Evolutionary conservation across 2,888 invertebrate genomes (phyloP).

Genomic region (Drosophila putrida): DNA sequence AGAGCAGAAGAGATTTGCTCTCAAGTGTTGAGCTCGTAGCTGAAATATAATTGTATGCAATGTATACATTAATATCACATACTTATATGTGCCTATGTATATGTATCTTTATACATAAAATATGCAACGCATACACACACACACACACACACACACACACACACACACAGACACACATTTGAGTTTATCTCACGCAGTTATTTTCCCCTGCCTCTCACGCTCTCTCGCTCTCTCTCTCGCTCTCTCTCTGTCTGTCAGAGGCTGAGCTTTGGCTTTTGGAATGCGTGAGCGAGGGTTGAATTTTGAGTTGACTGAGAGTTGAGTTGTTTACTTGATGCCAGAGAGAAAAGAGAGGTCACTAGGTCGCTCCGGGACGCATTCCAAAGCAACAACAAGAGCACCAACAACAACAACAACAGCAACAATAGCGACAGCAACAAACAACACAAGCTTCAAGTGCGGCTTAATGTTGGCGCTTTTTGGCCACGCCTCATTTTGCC

Average conservation of each 20-base stretch:
- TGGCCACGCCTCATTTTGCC: slow-evolving; percentile 67
- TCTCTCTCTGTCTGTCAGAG: slow-evolving; percentile 18
- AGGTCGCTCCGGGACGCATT: slow-evolving; percentile 85
- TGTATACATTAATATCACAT: slow-evolving; percentile 19
- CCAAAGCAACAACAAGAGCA: slow-evolving; percentile 46
- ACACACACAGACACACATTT: slow-evolving; percentile 20
- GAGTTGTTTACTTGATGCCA: slow-evolving; percentile 49
- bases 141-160: slow-evolving; percentile 9
- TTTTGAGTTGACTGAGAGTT: slow-evolving; percentile 18
- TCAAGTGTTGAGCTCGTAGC: slow-evolving; percentile 18
- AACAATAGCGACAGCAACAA: slow-evolving; percentile 25
- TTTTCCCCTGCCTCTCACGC: slow-evolving; percentile 21
- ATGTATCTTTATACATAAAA: slow-evolving; percentile 9
- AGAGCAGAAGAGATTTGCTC: slow-evolving; percentile 21
- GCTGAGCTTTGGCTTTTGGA: slow-evolving; percentile 25
- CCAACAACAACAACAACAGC: slow-evolving; percentile 22
- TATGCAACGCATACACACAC: slow-evolving; percentile 40
- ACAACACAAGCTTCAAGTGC: slow-evolving; percentile 33
- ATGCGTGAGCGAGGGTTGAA: slow-evolving; percentile 50
- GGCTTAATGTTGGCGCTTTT: slow-evolving; percentile 45
- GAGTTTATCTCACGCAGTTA: slow-evolving; percentile 18
- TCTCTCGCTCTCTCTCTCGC: slow-evolving; percentile 9
- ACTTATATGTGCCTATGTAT: slow-evolving; percentile 6
- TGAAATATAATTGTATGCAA: slow-evolving; percentile 8
- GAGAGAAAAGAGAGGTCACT: slow-evolving; percentile 82